phyloP scores from a whole-genome alignment of 2,888 invertebrate species.

The Dione vanillae region DNA sequence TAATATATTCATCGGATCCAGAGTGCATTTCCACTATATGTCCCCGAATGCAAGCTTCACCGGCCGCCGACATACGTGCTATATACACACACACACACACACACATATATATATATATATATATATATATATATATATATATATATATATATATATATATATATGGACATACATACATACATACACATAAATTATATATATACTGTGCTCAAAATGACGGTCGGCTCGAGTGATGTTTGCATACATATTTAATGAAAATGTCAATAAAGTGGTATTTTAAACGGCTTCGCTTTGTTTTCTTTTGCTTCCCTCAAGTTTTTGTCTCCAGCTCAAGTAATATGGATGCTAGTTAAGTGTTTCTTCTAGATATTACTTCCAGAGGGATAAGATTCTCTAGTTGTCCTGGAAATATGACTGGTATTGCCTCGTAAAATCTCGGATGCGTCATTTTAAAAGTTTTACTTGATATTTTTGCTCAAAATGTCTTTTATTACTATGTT shows the following conservation, averaged over 20 bases:
- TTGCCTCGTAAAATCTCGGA: too few species aligned
- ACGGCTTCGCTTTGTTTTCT: conserved; percentile 58
- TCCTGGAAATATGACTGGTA: too few species aligned
- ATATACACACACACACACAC: neutral
- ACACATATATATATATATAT: conserved; percentile 43
- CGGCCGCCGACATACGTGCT: conserved; percentile 51
- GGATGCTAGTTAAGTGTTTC: too few species aligned
- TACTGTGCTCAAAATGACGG: conserved; percentile 76
- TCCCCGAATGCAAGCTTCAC: conserved; percentile 49
- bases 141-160: too few species aligned
- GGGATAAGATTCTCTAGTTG: too few species aligned
- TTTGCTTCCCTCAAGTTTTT: conserved; percentile 37
- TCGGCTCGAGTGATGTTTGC: conserved; percentile 78
- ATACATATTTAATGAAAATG: conserved; percentile 80
- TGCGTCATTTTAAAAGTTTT: too few species aligned
- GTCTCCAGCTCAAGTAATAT: too few species aligned
- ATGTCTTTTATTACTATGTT: too few species aligned
- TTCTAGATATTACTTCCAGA: too few species aligned
- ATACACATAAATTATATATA: neutral
- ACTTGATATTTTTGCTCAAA: too few species aligned
- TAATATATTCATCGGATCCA: conserved; percentile 76
- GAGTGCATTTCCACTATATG: conserved; percentile 73
- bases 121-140: neutral
- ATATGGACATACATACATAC: conserved; percentile 7
- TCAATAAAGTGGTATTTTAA: conserved; percentile 84